phyloP scores from a whole-genome alignment of 2,113 vertebrate genomes.

The Clupea harengus region DNA sequence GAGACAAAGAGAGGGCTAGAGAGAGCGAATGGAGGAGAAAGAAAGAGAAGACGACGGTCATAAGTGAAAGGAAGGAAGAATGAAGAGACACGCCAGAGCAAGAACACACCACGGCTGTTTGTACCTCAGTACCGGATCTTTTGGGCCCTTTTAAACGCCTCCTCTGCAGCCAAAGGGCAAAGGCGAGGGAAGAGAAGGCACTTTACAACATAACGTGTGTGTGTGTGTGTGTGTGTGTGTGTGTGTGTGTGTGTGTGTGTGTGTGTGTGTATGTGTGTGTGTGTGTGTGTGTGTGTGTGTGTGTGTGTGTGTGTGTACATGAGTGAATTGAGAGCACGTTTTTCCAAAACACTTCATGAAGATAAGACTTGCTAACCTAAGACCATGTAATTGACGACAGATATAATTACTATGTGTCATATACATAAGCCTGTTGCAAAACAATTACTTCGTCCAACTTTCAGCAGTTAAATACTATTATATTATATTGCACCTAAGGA shows the following conservation, averaged over 20 bases:
- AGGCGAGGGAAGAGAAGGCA: not conserved
- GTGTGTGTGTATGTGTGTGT: not conserved
- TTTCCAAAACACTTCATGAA: not conserved
- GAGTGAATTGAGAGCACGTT: conserved; percentile 28
- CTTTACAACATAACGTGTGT: not conserved
- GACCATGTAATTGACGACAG: not conserved
- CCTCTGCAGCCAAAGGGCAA: not conserved
- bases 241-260: not conserved
- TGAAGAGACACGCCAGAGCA: conserved; percentile 28
- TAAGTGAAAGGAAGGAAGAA: conserved; percentile 17
- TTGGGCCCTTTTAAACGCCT: not conserved
- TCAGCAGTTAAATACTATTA: not conserved
- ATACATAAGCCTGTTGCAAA: not conserved
- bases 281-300: not conserved
- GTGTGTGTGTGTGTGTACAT: conserved; percentile 28
- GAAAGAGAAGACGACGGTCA: not conserved
- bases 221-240: conserved; percentile 12
- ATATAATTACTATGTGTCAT: not conserved
- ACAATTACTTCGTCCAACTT: not conserved
- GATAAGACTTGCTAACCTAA: not conserved
- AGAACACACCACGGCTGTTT: not conserved
- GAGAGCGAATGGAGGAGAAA: not conserved
- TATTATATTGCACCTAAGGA: too few relatives aligned
- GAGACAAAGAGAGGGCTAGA: not conserved
- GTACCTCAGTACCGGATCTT: not conserved